Evolutionary conservation across 1,140 invertebrate species (phyloP).

Genomic region (Drosophila murphyi): DNA sequence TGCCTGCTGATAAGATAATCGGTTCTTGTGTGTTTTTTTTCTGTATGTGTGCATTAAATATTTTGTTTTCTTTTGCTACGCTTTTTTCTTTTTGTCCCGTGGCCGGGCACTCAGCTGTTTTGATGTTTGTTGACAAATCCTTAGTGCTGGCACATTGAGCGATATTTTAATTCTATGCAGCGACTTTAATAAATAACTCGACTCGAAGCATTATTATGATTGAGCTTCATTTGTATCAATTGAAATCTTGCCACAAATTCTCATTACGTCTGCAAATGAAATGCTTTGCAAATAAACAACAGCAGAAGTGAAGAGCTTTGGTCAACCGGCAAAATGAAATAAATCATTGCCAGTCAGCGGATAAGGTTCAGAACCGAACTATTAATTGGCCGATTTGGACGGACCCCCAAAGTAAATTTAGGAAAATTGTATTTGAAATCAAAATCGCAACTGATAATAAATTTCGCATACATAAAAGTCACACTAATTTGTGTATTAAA

Average conservation of each 20-base stretch:
- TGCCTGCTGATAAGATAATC: conserved; percentile 66
- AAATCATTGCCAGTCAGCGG: conserved; percentile 40
- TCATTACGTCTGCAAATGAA: conserved; percentile 16
- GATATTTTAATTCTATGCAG: conserved; percentile 18
- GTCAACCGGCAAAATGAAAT: conserved; percentile 32
- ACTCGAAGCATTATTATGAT: conserved; percentile 32
- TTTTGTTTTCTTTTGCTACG: conserved; percentile 4
- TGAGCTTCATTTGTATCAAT: conserved; percentile 57
- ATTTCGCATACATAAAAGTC: conserved; percentile 56
- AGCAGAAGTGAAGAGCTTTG: conserved; percentile 6
- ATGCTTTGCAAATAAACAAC: conserved; percentile 10
- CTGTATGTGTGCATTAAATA: conserved; percentile 15
- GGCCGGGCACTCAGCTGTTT: conserved; percentile 37
- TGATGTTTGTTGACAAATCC: conserved; percentile 41
- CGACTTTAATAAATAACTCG: conserved; percentile 4
- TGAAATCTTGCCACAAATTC: conserved; percentile 25
- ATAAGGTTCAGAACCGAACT: conserved; percentile 29
- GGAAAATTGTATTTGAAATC: conserved; percentile 49
- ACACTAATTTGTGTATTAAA: conserved; percentile 69
- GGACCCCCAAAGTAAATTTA: conserved; percentile 29
- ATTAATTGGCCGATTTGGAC: conserved; percentile 3
- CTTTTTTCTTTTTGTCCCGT: conserved; percentile 12
- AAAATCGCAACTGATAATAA: conserved; percentile 44
- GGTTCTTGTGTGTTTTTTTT: conserved; percentile 13
- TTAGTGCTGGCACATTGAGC: conserved; percentile 25